These are phyloP conservation scores for Papilio polytes DNA, from an alignment of 1,140 invertebrate genomes.

Conservation along the genomic window DNA sequence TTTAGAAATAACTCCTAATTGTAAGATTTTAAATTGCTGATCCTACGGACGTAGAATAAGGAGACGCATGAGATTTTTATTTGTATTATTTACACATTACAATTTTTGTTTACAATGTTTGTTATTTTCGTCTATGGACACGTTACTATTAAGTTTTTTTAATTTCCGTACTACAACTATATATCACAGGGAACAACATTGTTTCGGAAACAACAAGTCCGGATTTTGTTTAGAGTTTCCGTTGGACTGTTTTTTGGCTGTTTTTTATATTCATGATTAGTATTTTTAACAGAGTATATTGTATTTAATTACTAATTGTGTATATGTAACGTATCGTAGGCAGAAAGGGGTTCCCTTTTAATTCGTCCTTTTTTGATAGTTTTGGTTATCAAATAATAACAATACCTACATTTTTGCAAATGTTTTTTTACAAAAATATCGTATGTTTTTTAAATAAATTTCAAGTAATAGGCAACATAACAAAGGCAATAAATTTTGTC, in stretches of 20 bases:
- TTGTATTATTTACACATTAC: neutral
- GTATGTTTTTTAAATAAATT: too few species aligned
- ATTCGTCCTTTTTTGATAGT: too few species aligned
- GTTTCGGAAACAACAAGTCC: conserved; percentile 1
- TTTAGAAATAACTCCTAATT: neutral
- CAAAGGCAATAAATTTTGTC: neutral
- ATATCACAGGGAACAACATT: neutral
- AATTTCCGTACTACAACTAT: neutral
- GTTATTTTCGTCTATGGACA: neutral
- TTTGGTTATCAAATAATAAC: too few species aligned
- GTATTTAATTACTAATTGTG: neutral
- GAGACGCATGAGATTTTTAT: too few species aligned
- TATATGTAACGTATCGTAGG: neutral
- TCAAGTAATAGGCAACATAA: neutral
- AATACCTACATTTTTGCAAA: too few species aligned
- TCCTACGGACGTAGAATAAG: too few species aligned
- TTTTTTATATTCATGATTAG: conserved; percentile 1
- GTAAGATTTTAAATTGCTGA: neutral
- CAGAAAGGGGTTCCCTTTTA: too few species aligned
- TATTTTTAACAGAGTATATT: neutral
- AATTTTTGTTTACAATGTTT: neutral
- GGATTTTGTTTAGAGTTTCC: conserved; percentile 23
- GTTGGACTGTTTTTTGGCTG: neutral
- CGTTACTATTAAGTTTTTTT: neutral
- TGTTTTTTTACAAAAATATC: too few species aligned